Base-by-base conservation (phyloP, 2,797 vertebrate species). In the Corythornis leucogaster region DNA sequence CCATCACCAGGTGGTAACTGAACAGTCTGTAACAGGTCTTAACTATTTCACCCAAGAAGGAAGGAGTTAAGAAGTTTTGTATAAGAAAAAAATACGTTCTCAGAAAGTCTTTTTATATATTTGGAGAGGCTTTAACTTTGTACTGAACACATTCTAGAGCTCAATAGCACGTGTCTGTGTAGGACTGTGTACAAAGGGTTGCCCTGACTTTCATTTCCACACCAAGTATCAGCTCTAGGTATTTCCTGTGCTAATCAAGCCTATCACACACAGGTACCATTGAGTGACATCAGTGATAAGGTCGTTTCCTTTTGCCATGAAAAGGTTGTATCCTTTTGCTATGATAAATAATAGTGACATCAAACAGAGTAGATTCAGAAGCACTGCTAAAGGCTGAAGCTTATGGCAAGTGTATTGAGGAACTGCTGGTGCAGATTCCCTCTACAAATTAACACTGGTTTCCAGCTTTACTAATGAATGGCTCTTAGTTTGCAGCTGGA, bases 401-500 rank as follows among this genome's bases (percentile, higher is more conserved):
- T 89, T 14, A 9, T 33, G 78, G 26, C 55, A 43, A 91, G 75
- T 4, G 46, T 48, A 46, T 2, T 18, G 78, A 92, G 88, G 54
- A 80, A 42, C 21, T 51, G 43, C 69, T 80, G 73, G 94, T 75
- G 88, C 88, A 90, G 81, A 73, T 10, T 87, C 93, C 84, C 92
- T 46, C 61, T 42, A 87, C 93, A 95, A 96, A 95, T 94, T 94
- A 92, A 43, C 86, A 42, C 79, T 84, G 90, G 63, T 91, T 92
- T 79, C 80, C 93, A 93, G 94, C 85, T 80, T 80, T 78, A 84
- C 88, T 95, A 96, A 94, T 89, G 94, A 96, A 87, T 1, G 86
- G 80, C 90, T 95, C 90, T 25, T 90, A 78, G 81, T 61, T 83
- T 45, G 90, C 94, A 96, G 94, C 94, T 94, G 93, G 93, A 94